Base-by-base conservation (phyloP, 2,888 invertebrate genomes). In the Drosophila koepferae region DNA sequence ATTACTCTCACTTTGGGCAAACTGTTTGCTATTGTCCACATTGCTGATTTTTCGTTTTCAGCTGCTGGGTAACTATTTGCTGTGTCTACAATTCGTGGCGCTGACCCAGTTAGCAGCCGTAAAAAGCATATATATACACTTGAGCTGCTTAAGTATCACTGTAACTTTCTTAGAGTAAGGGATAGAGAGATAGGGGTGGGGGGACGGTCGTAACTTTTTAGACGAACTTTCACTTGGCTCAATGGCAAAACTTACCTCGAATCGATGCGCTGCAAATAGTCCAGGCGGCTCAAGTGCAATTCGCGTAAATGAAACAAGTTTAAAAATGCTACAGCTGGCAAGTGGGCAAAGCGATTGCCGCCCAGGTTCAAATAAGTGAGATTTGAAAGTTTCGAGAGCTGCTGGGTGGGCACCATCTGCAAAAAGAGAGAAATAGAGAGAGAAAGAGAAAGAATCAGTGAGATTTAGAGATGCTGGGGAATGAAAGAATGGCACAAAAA, bases 301-400 rank as follows among this genome's bases (percentile, higher is more conserved):
- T 95, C 95, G 91, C 95, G 95, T 82, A 97, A 94, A 93, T 97
- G 96, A 92, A 97, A 97, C 68, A 98, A 95, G 92, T 97, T 97
- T 89, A 96, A 95, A 91, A 98, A 97, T 74, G 97, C 97, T 63
- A 96, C 95, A 20, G 96, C 95, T 72, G 96, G 95, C 84, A 97
- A 93, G 84, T 95, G 94, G 82, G 94, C 94, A 86, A 97, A 95
- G 84, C 96, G 96, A 94, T 98, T 98, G 78, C 96, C 95, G 91
- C 96, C 97, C 87, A 98, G 94, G 89, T 96, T 95, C 82, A 98
- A 94, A 91, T 95, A 95, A 72, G 96, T 95, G 82, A 98, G 94
- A 92, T 96, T 96, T 72, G 96, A 95, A 91, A 98, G 94, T 93
- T 96, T 96, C 40, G 96, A 95, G 73, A 98, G 94, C 71, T 97